These are phyloP conservation scores for Cyclophora punctaria DNA, from an alignment of 2,888 invertebrate species.

Conservation along the genomic window DNA sequence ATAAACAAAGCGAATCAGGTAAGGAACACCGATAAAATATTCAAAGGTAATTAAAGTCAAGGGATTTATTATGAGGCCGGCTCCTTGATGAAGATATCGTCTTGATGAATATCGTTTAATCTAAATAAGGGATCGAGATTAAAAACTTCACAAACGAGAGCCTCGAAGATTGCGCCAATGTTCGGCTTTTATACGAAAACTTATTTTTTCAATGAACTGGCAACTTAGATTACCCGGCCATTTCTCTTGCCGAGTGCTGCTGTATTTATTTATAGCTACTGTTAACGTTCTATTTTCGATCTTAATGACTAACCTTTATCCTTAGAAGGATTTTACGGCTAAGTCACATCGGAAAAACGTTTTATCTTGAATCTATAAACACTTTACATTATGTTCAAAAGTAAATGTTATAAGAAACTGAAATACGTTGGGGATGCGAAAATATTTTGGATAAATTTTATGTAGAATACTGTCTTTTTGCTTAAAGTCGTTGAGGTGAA, in stretches of 20 bases:
- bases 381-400: too few species aligned
- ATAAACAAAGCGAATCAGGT: conserved; percentile 99
- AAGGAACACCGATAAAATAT: conserved; percentile 35
- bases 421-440: too few species aligned
- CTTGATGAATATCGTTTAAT: conserved; percentile 13
- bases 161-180: conserved; percentile 26
- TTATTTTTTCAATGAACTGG: conserved; percentile 17
- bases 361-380: too few species aligned
- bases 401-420: too few species aligned
- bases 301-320: too few species aligned
- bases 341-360: too few species aligned
- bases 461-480: background rate
- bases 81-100: conserved; percentile 13
- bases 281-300: too few species aligned
- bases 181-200: conserved; percentile 23
- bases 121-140: conserved; percentile 29
- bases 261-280: conserved; percentile 4
- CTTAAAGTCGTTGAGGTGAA: conserved; percentile 6
- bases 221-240: conserved; percentile 7
- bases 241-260: conserved; percentile 2
- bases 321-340: too few species aligned
- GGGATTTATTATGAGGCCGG: conserved; percentile 12
- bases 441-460: too few species aligned
- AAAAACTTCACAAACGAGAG: conserved; percentile 33
- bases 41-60: conserved; percentile 16